A percentile compares a stretch with the other conserved stretches of the same genome.
phyloP scores from a whole-genome alignment of 2,113 vertebrate genomes.

The Cyphomyrus discorhynchus region DNA sequence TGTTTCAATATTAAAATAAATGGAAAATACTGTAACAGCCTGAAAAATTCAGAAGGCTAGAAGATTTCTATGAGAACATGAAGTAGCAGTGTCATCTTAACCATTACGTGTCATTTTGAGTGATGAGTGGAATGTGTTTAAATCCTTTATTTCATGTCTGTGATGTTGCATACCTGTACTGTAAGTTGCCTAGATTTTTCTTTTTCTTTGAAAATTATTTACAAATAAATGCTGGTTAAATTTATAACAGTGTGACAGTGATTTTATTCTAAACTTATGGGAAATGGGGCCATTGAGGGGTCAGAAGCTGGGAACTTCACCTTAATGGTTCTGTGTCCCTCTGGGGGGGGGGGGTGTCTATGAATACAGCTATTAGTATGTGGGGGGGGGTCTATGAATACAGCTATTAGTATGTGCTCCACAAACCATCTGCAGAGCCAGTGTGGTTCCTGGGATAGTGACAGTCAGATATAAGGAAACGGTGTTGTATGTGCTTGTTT shows the following conservation, averaged over 20 bases:
- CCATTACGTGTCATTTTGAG: not conserved
- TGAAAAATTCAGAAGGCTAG: not conserved
- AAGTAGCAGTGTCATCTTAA: not conserved
- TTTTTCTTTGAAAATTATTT: not conserved
- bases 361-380: too few relatives aligned
- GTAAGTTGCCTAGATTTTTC: not conserved
- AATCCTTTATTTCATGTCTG: not conserved
- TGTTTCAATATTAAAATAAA: not conserved
- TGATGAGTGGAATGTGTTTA: not conserved
- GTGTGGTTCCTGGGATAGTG: slow-evolving; percentile 41
- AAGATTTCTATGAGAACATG: not conserved
- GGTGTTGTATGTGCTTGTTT: not conserved
- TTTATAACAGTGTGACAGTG: not conserved
- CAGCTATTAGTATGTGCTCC: slow-evolving; percentile 53
- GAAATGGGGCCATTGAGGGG: too few relatives aligned
- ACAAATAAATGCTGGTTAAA: not conserved
- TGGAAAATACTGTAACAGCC: not conserved
- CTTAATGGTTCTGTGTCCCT: not conserved
- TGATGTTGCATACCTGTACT: not conserved
- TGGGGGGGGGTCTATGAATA: not conserved
- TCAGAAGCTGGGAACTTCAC: not conserved
- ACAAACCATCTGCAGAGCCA: slow-evolving; percentile 53
- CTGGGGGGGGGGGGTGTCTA: not conserved
- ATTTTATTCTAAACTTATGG: not conserved
- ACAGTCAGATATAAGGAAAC: not conserved